Evolutionary conservation across 1,140 invertebrate species (phyloP).

Genomic region (Zaprionus davidi): DNA sequence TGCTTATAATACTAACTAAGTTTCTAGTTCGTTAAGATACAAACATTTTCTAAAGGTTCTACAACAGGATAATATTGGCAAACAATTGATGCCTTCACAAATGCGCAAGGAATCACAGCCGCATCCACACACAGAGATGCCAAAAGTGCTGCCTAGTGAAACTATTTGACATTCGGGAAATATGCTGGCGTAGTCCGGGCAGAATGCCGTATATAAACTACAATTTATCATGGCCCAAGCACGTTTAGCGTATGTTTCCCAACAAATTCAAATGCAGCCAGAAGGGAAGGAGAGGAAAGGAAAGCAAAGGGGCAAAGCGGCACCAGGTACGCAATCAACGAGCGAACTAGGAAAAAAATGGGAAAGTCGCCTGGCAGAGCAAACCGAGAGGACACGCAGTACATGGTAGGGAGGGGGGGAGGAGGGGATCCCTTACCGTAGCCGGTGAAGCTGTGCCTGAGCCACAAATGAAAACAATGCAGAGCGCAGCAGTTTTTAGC

Average conservation of each 20-base stretch:
- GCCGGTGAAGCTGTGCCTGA: constrained; percentile 26
- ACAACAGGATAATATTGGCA: neutral
- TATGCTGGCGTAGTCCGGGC: constrained; percentile 41
- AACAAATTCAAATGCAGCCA: constrained; percentile 61
- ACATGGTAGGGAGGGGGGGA: too few species aligned
- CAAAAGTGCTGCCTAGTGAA: neutral
- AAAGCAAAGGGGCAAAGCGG: neutral
- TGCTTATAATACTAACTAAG: too few species aligned
- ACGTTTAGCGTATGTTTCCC: constrained; percentile 74
- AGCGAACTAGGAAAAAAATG: constrained; percentile 32
- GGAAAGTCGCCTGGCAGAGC: constrained; percentile 32
- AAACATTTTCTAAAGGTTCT: neutral
- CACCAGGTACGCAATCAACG: constrained; percentile 49
- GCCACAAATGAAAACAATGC: constrained; percentile 75
- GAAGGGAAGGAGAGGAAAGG: constrained; percentile 3
- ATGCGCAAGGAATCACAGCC: neutral
- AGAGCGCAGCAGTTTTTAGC: constrained; percentile 74
- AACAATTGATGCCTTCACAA: neutral
- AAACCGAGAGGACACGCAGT: constrained; percentile 46
- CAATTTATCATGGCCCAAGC: constrained; percentile 68
- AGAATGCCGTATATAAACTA: constrained; percentile 43
- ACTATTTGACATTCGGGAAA: constrained; percentile 53
- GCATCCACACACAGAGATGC: neutral
- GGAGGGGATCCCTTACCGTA: neutral
- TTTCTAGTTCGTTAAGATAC: too few species aligned